Base-by-base conservation (phyloP, 2,888 invertebrate species). In the Orthosia gothica region DNA sequence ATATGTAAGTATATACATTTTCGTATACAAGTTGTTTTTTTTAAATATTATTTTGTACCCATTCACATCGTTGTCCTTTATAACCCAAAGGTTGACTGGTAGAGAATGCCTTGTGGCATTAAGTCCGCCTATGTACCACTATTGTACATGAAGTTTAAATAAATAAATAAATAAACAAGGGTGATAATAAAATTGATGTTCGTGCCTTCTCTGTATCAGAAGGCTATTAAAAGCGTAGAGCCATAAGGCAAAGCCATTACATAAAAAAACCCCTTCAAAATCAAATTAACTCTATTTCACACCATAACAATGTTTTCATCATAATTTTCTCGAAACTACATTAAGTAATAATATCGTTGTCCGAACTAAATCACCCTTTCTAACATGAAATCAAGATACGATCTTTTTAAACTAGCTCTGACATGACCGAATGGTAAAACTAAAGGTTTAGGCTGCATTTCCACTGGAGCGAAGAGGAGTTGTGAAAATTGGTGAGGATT, bases 341-440 rank as follows among this genome's bases (percentile, higher is more conserved):
- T 32, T 52, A 32, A 65, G 26, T 58, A 59, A 55, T 50, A 81
- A 75, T 15, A 61, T 32, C 45, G 23, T 57, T 49, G 40, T 76
- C 57, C 50, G 16, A 50, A 59, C n/a, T 58, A 70, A 80, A 76
- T 59, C 63, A 64, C 26, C n/a, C 16, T 32, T 32, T 70, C 18
- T 49, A 64, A 81, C 58, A 71, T 81, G 59, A 47, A 71, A 64
- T 76, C 55, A 23, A 55, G 79, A 80, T 80, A 55, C 18, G 20
- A 74, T 80, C 63, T 76, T 54, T 64, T 49, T 0, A 50, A 64
- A 66, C 26, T n/a, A 40, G 47, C 26, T 50, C 50, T 66, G 50
- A 15, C 32, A 55, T 70, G 52, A 58, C 61, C 54, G 58, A 58
- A 45, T 26, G 16, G 18, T 57, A 12, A 13, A 45, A 64, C 23